Conservation (phyloP, 2,888 invertebrate genomes). For the Alloscopus bannaensis region DNA sequence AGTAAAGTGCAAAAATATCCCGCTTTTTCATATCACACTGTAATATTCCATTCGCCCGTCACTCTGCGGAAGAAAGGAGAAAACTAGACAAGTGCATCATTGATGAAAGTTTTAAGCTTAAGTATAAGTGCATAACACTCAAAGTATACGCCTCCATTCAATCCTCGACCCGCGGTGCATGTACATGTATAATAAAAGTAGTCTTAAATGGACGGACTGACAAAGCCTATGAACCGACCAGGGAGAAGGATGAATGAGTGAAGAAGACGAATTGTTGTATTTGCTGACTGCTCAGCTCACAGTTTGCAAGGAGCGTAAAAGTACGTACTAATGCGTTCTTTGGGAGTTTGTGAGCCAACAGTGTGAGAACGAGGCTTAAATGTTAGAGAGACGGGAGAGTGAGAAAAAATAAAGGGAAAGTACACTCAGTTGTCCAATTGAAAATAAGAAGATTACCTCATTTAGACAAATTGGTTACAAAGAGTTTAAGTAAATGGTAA, state of each 20-base stretch:
- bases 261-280: slow-evolving; percentile 11
- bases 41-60: neutral
- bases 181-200: neutral
- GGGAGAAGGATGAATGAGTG: neutral
- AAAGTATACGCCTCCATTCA: neutral
- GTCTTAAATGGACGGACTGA: neutral
- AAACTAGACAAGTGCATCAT: neutral
- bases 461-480: slow-evolving; percentile 34
- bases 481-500: slow-evolving; percentile 32
- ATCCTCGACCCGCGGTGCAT: neutral
- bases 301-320: neutral
- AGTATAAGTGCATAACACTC: neutral
- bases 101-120: neutral
- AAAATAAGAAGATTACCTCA: slow-evolving; percentile 35
- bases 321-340: neutral
- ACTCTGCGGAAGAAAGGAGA: neutral
- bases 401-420: neutral
- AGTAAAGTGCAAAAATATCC: slow-evolving; percentile 17
- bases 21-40: neutral
- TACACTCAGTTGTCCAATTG: slow-evolving; percentile 1
- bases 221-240: neutral
- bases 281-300: neutral
- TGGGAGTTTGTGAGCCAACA: neutral
- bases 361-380: neutral
- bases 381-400: neutral